These are phyloP conservation scores for Lepus townsendii DNA, from an alignment of 2,797 vertebrate species.

Conservation along the genomic window DNA sequence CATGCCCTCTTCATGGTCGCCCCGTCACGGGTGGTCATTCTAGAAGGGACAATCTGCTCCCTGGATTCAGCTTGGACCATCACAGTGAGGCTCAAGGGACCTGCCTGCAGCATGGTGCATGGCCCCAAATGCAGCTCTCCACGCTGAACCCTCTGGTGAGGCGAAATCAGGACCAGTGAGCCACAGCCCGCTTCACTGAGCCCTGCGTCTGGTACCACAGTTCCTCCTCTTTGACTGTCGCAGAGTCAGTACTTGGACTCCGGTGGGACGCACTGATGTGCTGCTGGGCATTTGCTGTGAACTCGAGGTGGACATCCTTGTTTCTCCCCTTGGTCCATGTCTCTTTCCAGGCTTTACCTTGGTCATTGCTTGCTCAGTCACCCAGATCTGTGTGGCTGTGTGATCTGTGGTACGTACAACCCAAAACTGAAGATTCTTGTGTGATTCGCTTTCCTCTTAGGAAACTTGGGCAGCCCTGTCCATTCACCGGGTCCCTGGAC, in stretches of 20 bases:
- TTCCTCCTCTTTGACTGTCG: conserved; percentile 43
- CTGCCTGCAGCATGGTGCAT: not conserved
- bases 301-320: not conserved
- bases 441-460: conserved; percentile 12
- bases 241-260: not conserved
- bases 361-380: not conserved
- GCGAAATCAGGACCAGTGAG: conserved; percentile 45
- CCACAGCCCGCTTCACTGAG: conserved; percentile 7
- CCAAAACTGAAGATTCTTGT: not conserved
- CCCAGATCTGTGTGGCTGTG: not conserved
- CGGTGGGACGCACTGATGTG: not conserved
- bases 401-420: conserved; percentile 5
- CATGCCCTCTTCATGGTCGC: not conserved
- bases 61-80: not conserved
- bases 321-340: not conserved
- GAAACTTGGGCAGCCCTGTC: not conserved
- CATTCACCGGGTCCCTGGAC: not conserved
- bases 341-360: not conserved
- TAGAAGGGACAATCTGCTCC: not conserved
- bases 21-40: not conserved
- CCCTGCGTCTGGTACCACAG: conserved; percentile 1
- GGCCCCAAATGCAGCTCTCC: not conserved
- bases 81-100: not conserved
- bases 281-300: conserved; percentile 13
- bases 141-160: not conserved